phyloP scores from a whole-genome alignment of 92 coral and sea anemone genomes.

The Galaxea fascicularis region DNA sequence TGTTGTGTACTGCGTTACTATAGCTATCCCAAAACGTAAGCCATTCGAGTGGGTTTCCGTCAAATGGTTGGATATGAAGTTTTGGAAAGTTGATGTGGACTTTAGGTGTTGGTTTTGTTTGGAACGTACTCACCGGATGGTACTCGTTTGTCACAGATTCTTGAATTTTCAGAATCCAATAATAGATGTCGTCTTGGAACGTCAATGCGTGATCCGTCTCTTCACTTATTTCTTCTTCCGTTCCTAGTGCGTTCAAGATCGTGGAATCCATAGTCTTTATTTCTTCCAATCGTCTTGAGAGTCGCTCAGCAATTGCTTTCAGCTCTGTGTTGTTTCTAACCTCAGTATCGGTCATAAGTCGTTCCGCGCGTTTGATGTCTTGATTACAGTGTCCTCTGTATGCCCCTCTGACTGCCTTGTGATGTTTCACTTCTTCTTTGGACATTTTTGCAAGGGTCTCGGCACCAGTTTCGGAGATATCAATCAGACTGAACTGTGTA shows the following conservation, averaged over 20 bases:
- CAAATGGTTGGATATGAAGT: constrained; percentile 45
- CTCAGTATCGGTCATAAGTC: constrained; percentile 40
- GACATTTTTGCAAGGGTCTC: constrained; percentile 60
- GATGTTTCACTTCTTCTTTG: constrained; percentile 47
- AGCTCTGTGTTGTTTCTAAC: constrained; percentile 34
- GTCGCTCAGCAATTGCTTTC: constrained; percentile 43
- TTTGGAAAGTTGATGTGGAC: constrained; percentile 48
- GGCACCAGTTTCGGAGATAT: constrained; percentile 38
- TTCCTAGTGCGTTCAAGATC: constrained; percentile 16
- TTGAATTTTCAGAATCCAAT: constrained; percentile 43
- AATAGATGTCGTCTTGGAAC: constrained; percentile 50
- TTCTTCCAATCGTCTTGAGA: constrained; percentile 30
- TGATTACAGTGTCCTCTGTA: constrained; percentile 60
- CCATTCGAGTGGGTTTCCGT: constrained; percentile 61
- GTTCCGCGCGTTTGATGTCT: constrained; percentile 59
- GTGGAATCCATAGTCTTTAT: constrained; percentile 33
- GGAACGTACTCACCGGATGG: constrained; percentile 60
- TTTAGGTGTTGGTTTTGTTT: constrained; percentile 39
- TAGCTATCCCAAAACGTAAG: constrained; percentile 62
- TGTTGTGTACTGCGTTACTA: constrained; percentile 53
- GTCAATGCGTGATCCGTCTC: constrained; percentile 51
- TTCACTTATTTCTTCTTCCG: constrained; percentile 26
- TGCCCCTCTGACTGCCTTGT: constrained; percentile 52
- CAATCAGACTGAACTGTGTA: too few species aligned
- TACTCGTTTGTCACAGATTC: constrained; percentile 29